Percentiles rank a stretch among this genome's conserved stretches.
phyloP scores from a whole-genome alignment of 2,113 vertebrate species.

The Orthochromis malagaraziensis region DNA sequence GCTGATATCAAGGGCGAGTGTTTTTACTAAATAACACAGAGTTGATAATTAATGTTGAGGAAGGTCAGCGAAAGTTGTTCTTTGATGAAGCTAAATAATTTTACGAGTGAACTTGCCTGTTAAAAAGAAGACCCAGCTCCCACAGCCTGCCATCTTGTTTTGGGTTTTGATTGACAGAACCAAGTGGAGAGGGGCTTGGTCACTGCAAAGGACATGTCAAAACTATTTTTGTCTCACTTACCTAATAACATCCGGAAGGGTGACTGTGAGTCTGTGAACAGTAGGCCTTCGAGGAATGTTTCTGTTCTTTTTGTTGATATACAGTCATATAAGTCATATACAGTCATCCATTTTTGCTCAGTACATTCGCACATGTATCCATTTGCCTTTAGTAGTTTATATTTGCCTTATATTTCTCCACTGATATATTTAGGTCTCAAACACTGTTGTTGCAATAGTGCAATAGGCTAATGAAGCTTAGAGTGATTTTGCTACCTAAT shows the following conservation, averaged over 20 bases:
- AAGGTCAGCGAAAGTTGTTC: background rate
- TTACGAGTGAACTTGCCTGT: slow-evolving; percentile 64
- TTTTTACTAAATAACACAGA: background rate
- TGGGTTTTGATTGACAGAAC: slow-evolving; percentile 68
- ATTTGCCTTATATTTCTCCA: background rate
- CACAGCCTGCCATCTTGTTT: slow-evolving; percentile 71
- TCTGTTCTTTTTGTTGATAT: background rate
- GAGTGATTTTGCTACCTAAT: background rate
- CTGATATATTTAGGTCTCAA: background rate
- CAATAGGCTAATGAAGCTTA: background rate
- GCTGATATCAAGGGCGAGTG: background rate
- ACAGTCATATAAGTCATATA: background rate
- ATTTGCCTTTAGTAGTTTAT: background rate
- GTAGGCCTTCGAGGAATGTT: background rate
- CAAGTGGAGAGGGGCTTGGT: slow-evolving; percentile 56
- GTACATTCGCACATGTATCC: background rate
- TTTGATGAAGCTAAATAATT: background rate
- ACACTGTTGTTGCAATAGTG: background rate
- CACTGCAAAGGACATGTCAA: slow-evolving; percentile 4
- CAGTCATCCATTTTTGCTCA: background rate
- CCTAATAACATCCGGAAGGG: slow-evolving; percentile 36
- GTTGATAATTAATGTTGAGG: background rate
- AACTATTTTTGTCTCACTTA: slow-evolving; percentile 61
- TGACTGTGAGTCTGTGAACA: background rate
- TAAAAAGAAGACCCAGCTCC: slow-evolving; percentile 54